A percentile compares a stretch with the other conserved stretches of the same genome.
phyloP scores from a whole-genome alignment of 37 sponge, comb jelly and placozoan species.

The Spongilla lacustris region DNA sequence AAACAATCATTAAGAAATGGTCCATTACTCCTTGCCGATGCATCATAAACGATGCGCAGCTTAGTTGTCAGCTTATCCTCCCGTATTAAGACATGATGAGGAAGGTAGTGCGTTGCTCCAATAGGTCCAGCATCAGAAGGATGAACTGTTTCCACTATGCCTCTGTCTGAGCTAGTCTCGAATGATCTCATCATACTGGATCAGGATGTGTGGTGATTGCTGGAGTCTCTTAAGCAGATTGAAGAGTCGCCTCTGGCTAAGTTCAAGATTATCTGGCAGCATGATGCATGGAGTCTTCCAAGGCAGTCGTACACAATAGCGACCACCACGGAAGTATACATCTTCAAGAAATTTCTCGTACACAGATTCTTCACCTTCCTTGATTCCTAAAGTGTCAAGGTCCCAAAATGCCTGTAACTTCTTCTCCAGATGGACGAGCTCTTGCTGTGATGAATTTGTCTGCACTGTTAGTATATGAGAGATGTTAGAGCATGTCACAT shows the following conservation, averaged over 20 bases:
- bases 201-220: no score
- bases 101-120: no score
- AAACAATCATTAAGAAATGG: no score
- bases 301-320: slow-evolving; percentile 36
- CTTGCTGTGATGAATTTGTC: no score
- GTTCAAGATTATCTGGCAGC: slow-evolving; percentile 25
- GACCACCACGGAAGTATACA: slow-evolving; percentile 17
- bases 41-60: no score
- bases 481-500: background rate
- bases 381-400: slow-evolving; percentile 38
- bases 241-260: slow-evolving; percentile 13
- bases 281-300: slow-evolving; percentile 25
- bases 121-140: no score
- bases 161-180: slow-evolving; percentile 8
- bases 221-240: slow-evolving; percentile 13
- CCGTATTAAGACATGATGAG: no score
- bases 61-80: no score
- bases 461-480: no score
- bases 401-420: slow-evolving; percentile 22
- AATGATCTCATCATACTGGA: slow-evolving; percentile 34
- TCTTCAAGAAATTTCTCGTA: slow-evolving; percentile 8
- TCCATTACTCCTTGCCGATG: no score
- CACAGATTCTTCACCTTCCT: background rate
- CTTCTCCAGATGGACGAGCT: slow-evolving; percentile 10
- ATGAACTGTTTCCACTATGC: slow-evolving; percentile 51